Evolutionary conservation across 2,888 invertebrate species (phyloP).

Genomic region (Plebejus anna): DNA sequence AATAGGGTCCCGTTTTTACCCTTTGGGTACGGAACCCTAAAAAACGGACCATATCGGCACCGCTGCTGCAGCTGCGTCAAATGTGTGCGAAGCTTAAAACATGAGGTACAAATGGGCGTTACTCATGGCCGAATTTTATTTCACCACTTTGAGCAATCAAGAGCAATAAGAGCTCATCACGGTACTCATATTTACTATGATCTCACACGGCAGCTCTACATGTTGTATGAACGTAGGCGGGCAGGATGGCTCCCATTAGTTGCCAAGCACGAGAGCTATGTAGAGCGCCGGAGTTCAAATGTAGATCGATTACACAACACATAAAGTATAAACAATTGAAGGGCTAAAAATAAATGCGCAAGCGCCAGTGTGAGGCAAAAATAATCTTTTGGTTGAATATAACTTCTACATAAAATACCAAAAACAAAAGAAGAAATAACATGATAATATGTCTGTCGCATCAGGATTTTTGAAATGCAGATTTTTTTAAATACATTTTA

Average conservation of each 20-base stretch:
- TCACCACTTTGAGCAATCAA: slow-evolving; percentile 28
- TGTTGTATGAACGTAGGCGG: slow-evolving; percentile 65
- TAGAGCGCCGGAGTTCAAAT: slow-evolving; percentile 5
- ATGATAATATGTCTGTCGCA: too few species aligned
- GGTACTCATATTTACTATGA: slow-evolving; percentile 48
- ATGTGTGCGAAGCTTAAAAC: too few species aligned
- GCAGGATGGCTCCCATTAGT: slow-evolving; percentile 70
- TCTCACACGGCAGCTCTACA: slow-evolving; percentile 54
- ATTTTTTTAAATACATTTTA: too few species aligned
- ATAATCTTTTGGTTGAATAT: too few species aligned
- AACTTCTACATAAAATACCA: too few species aligned
- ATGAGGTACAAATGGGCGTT: neutral
- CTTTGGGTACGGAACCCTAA: too few species aligned
- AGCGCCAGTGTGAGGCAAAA: neutral
- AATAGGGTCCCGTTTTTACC: too few species aligned
- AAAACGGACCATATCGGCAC: too few species aligned
- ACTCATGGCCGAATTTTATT: slow-evolving; percentile 19
- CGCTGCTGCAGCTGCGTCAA: neutral
- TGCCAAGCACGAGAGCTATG: slow-evolving; percentile 46
- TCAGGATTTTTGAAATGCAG: too few species aligned
- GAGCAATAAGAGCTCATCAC: slow-evolving; percentile 43
- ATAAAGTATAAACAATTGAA: neutral
- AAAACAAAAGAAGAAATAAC: too few species aligned
- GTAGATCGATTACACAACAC: neutral
- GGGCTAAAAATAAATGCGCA: neutral